Evolutionary conservation across 2,888 invertebrate genomes (phyloP).

Genomic region (Drosophila tanythrix): DNA sequence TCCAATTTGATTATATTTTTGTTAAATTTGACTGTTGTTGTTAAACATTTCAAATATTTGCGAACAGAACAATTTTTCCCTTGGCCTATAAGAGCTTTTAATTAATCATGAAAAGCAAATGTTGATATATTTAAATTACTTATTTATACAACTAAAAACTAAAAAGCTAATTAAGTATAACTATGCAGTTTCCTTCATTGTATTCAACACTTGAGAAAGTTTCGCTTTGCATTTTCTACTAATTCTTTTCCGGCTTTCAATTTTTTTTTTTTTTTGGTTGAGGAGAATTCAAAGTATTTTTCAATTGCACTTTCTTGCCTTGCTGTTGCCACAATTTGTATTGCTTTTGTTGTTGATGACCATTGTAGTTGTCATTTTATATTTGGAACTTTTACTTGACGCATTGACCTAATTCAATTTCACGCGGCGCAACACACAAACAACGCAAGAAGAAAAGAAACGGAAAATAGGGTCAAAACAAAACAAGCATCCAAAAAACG

Average conservation of each 20-base stretch:
- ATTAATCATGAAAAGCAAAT: not conserved
- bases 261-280: not conserved
- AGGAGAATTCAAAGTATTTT: slow-evolving; percentile 48
- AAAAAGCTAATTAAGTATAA: not conserved
- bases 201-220: not conserved
- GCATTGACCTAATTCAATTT: slow-evolving; percentile 78
- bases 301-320: slow-evolving; percentile 45
- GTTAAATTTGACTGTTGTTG: not conserved
- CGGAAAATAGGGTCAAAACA: slow-evolving; percentile 3
- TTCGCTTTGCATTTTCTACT: not conserved
- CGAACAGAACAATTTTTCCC: not conserved
- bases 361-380: slow-evolving; percentile 52
- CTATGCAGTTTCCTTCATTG: not conserved
- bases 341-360: slow-evolving; percentile 24
- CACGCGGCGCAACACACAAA: slow-evolving; percentile 69
- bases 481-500: slow-evolving; percentile 5
- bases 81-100: not conserved
- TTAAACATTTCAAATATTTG: not conserved
- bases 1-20: too few relatives aligned
- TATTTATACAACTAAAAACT: not conserved
- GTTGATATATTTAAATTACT: not conserved
- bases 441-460: slow-evolving; percentile 21
- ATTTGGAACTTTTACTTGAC: slow-evolving; percentile 70
- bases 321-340: slow-evolving; percentile 4
- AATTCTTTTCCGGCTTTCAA: not conserved